Evolutionary conservation across 2,113 vertebrate species (phyloP).

Genomic region (Bucco capensis): DNA sequence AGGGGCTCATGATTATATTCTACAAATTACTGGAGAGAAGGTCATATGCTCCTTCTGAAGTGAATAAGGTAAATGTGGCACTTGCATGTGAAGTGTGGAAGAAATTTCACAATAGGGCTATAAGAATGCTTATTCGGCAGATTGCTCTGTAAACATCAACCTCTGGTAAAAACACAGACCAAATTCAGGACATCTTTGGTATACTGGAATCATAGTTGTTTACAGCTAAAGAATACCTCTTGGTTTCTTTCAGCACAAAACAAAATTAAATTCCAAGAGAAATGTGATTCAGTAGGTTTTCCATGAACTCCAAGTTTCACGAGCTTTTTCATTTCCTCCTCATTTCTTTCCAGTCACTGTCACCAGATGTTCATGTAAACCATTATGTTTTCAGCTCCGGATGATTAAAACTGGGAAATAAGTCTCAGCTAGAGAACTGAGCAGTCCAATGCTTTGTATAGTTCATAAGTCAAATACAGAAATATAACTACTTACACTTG

Average conservation of each 20-base stretch:
- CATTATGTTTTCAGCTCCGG: background rate
- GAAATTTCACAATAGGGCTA: slow-evolving; percentile 1
- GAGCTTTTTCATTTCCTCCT: background rate
- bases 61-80: background rate
- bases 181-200: background rate
- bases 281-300: slow-evolving; percentile 6
- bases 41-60: background rate
- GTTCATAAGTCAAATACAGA: background rate
- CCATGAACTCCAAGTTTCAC: background rate
- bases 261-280: background rate
- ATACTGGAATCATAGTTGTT: background rate
- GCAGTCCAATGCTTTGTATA: background rate
- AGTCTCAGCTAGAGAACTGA: background rate
- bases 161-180: background rate
- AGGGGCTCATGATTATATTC: background rate
- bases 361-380: background rate
- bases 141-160: background rate
- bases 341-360: background rate
- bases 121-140: background rate
- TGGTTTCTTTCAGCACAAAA: background rate
- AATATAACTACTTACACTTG: background rate
- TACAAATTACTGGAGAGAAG: background rate
- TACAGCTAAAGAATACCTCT: background rate
- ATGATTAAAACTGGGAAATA: background rate
- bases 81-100: background rate